phyloP scores from a whole-genome alignment of 2,113 vertebrate species.

The Mustela nigripes region DNA sequence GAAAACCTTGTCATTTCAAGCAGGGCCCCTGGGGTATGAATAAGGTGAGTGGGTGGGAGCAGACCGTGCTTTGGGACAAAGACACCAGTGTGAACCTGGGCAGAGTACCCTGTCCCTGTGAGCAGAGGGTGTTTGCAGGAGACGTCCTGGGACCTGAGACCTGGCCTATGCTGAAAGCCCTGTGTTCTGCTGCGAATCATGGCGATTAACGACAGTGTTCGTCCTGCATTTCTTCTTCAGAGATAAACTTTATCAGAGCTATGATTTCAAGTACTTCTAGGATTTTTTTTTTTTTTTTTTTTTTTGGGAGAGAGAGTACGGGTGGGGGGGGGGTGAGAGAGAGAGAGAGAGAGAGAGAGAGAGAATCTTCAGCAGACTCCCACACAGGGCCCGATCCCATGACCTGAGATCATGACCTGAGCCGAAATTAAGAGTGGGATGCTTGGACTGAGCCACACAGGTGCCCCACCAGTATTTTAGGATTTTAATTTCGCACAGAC shows the following conservation, averaged over 20 bases:
- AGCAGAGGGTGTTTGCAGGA: accelerated
- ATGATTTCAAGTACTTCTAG: background rate
- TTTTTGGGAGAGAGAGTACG: background rate
- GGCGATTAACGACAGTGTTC: accelerated
- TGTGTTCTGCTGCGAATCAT: background rate
- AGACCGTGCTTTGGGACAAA: background rate
- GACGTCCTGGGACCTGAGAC: accelerated
- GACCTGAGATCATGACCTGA: background rate
- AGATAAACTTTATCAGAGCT: background rate
- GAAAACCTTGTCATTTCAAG: accelerated
- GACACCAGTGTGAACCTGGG: background rate
- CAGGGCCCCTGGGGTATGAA: accelerated
- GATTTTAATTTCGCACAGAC: background rate
- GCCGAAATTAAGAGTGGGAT: too few relatives aligned
- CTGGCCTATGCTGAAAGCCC: accelerated
- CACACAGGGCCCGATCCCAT: too few relatives aligned
- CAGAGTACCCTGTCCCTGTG: accelerated
- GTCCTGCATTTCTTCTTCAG: background rate
- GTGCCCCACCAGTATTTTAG: background rate
- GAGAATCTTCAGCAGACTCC: background rate
- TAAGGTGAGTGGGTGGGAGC: accelerated
- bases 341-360: background rate
- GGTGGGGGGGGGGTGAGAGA: background rate
- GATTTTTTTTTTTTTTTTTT: too few relatives aligned
- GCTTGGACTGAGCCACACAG: too few relatives aligned